Percentiles rank a stretch among this genome's conserved stretches.
Conservation (phyloP, 2,113 vertebrate species). For the Acrocephalus arundinaceus region DNA sequence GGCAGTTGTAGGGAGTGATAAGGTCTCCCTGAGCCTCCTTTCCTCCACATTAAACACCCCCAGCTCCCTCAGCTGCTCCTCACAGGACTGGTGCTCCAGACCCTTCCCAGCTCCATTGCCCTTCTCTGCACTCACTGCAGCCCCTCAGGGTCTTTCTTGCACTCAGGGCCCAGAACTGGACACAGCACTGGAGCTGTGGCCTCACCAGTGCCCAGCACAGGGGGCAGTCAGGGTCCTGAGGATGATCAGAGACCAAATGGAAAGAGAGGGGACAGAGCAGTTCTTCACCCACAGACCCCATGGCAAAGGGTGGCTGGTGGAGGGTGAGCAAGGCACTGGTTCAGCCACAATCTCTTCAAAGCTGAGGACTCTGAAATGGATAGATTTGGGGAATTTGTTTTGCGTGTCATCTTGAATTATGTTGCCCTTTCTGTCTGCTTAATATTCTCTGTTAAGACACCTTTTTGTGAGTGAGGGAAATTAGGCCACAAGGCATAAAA, state of each 20-base stretch:
- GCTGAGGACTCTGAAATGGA: background rate
- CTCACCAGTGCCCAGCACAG: background rate
- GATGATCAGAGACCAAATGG: background rate
- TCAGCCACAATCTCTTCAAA: background rate
- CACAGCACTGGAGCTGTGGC: background rate
- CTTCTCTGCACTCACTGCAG: background rate
- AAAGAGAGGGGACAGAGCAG: background rate
- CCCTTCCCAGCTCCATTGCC: fast-evolving
- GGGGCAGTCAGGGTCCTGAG: background rate
- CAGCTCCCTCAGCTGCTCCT: background rate
- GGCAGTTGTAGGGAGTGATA: fast-evolving
- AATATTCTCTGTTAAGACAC: background rate
- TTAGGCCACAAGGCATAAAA: background rate
- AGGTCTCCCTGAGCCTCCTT: background rate
- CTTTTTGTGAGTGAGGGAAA: background rate
- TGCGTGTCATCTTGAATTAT: background rate
- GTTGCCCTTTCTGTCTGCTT: background rate
- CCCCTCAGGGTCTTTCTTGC: background rate
- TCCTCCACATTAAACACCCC: background rate
- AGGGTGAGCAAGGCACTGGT: fast-evolving
- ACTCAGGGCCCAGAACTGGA: background rate
- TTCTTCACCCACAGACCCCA: fast-evolving
- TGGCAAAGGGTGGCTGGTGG: fast-evolving
- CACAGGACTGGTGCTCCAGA: background rate
- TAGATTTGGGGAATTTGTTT: background rate